phyloP scores from a whole-genome alignment of 2,888 invertebrate genomes.

The Lysandra coridon region DNA sequence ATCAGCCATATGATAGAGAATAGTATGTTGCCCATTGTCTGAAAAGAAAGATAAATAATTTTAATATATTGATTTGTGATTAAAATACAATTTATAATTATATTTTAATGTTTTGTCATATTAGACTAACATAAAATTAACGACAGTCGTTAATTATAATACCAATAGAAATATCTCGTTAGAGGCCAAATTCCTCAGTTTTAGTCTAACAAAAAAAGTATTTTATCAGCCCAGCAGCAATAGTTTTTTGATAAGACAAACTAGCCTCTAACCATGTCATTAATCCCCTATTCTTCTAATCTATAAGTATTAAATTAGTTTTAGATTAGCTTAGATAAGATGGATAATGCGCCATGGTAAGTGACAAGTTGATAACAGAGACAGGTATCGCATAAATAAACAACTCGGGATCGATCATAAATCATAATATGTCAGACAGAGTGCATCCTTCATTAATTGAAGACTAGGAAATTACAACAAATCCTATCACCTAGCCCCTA shows the following conservation, averaged over 20 bases:
- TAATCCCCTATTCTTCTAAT: neutral
- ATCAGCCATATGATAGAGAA: constrained; percentile 86
- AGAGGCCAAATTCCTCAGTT: too few relatives aligned
- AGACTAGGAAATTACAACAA: too few relatives aligned
- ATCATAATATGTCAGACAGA: neutral
- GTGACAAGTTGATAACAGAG: neutral
- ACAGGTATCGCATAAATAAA: neutral
- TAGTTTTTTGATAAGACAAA: too few relatives aligned
- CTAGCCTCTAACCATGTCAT: neutral
- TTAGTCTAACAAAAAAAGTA: too few relatives aligned
- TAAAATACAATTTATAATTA: neutral
- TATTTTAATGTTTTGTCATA: neutral
- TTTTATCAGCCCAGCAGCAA: too few relatives aligned
- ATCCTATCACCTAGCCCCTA: too few relatives aligned
- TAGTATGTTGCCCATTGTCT: constrained; percentile 83
- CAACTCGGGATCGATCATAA: neutral
- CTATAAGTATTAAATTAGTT: neutral
- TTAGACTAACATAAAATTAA: neutral
- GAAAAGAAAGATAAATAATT: constrained; percentile 48
- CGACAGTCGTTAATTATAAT: neutral
- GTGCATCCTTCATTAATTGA: neutral
- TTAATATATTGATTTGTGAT: neutral
- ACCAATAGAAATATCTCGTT: neutral
- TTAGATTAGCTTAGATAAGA: neutral
- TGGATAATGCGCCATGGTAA: neutral